Evolutionary conservation across 2,888 invertebrate genomes (phyloP), one percentile per base, ranked within the genome.

Genomic region (Panzeria rudis): DNA sequence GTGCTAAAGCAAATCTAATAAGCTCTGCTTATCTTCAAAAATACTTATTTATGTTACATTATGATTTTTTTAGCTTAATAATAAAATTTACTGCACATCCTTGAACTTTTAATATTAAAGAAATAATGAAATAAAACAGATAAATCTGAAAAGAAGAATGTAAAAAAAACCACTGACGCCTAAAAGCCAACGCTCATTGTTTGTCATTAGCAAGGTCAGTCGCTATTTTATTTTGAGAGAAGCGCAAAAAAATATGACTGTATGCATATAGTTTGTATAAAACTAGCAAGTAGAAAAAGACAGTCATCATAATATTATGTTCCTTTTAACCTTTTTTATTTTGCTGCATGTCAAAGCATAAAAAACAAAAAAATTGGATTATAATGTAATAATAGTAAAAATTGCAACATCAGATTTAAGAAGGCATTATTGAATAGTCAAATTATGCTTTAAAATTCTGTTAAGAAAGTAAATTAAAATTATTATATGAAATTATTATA

Each of bases 181-280:
- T 69, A 75, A 38, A 62, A 75, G 56, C 78, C 47, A 80, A 15
- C 17, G 52, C 20, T 59, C 23, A 72, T 80, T 84, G 59, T 66
- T 76, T 76, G 75, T 71, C 72, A 76, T 72, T 72, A 80, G 52
- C 76, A 84, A 72, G 71, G 76, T 41, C 59, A 61, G 29, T 66
- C 41, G n/a, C 41, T 79, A 75, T 84, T 71, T 79, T 54, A 20
- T 9, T 71, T 41, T 17, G 13, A 38, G 6, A 13, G 13, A 29
- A 38, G n/a, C 15, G 15, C 13, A 17, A 68, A 68, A 50, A 44
- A 29, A 29, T 29, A 29, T 5, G 5, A 29, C 3, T 29, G 29
- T 4, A 17, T 11, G 1, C 44, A 4, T 5, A 44, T 32, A 59
- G 23, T 52, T 41, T 52, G 15, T 41, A 0, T 38, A 38, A 15